Percentiles rank a stretch among this genome's conserved stretches.
phyloP scores from a whole-genome alignment of 2,113 vertebrate genomes.

The Laticauda colubrina region DNA sequence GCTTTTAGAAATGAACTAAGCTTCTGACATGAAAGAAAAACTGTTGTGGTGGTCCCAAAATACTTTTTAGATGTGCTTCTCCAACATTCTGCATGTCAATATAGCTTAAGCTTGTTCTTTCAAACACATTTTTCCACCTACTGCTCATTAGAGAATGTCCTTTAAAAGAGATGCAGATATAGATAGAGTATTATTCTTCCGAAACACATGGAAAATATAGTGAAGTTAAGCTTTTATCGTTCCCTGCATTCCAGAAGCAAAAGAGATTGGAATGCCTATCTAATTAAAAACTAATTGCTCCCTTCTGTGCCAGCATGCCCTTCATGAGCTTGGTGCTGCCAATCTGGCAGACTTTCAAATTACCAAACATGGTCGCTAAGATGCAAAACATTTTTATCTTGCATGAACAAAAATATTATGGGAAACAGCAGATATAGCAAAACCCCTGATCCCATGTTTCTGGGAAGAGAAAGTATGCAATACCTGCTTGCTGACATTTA shows the following conservation, averaged over 20 bases:
- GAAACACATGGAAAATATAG: not conserved
- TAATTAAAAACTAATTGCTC: slow-evolving; percentile 48
- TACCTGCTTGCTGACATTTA: slow-evolving; percentile 88
- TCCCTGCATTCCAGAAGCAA: slow-evolving; percentile 41
- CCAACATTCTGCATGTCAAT: not conserved
- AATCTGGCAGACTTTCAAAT: slow-evolving; percentile 40
- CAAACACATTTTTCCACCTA: not conserved
- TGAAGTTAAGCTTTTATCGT: not conserved
- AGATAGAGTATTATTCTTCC: not conserved
- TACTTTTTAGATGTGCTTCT: not conserved
- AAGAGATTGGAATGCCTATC: slow-evolving; percentile 20
- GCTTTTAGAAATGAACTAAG: not conserved
- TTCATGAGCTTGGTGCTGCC: slow-evolving; percentile 43
- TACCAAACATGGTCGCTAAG: slow-evolving; percentile 47
- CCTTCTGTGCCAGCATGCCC: slow-evolving; percentile 44
- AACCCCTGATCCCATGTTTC: accelerated
- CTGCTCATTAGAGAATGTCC: not conserved
- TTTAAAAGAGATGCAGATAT: not conserved
- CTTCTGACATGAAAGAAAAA: not conserved
- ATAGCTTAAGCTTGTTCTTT: not conserved
- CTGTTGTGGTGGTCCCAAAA: not conserved
- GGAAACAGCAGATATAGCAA: slow-evolving; percentile 6
- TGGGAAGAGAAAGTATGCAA: not conserved
- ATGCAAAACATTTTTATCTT: not conserved
- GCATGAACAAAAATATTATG: slow-evolving; percentile 52